phyloP scores from a whole-genome alignment of 2,113 vertebrate genomes.

The Agapornis roseicollis region DNA sequence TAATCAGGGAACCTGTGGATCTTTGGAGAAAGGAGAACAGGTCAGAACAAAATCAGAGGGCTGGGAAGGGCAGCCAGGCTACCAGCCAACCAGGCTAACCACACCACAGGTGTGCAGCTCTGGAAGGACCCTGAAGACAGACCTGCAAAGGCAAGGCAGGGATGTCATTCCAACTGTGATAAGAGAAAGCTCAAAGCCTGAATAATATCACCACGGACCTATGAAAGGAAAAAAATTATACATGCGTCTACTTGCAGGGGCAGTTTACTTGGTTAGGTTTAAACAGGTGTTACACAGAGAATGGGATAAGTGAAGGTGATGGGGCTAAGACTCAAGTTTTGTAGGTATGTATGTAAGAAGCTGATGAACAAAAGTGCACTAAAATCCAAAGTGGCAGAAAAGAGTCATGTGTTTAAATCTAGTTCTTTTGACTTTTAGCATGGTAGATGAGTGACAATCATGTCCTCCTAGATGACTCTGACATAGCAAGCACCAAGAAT shows the following conservation, averaged over 20 bases:
- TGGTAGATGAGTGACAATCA: not conserved
- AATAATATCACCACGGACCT: not conserved
- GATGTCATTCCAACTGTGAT: not conserved
- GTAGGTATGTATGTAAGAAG: not conserved
- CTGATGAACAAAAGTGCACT: not conserved
- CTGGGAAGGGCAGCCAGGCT: not conserved
- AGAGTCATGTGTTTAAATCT: not conserved
- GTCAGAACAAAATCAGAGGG: not conserved
- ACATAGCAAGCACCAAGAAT: not conserved
- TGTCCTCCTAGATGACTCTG: not conserved
- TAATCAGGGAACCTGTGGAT: not conserved
- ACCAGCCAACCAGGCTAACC: not conserved
- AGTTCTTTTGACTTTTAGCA: not conserved
- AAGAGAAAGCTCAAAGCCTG: not conserved
- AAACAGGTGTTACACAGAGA: not conserved
- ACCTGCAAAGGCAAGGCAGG: not conserved
- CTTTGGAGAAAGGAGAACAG: not conserved
- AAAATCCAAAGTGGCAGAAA: not conserved
- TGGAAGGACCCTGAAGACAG: not conserved
- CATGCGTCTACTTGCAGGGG: rapidly evolving
- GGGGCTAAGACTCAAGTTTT: not conserved
- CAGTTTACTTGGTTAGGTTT: not conserved
- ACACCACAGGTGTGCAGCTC: not conserved
- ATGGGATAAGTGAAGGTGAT: not conserved
- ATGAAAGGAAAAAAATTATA: not conserved